Conservation (phyloP, 2,888 invertebrate genomes). For the Rotaria macrura region DNA sequence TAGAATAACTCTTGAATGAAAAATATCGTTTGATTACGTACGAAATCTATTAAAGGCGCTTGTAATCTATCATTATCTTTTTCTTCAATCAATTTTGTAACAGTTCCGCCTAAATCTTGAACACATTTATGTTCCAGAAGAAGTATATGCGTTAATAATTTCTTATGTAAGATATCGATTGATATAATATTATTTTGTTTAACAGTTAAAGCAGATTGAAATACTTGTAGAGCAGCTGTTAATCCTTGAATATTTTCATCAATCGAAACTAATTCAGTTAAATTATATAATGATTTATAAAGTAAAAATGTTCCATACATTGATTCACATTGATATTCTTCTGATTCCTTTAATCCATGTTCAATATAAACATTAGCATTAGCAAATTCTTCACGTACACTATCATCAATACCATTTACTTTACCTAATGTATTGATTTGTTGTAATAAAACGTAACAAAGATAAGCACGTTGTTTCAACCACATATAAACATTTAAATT, state of each 20-base stretch:
- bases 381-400: background rate
- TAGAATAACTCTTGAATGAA: too few relatives aligned
- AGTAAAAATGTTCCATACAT: background rate
- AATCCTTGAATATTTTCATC: constrained; percentile 11
- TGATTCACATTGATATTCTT: background rate
- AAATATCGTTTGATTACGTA: background rate
- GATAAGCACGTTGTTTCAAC: background rate
- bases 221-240: background rate
- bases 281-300: background rate
- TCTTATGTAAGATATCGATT: background rate
- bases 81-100: background rate
- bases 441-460: background rate
- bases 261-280: background rate
- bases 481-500: constrained; percentile 9
- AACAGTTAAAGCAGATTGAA: background rate
- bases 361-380: background rate
- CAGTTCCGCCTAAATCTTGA: background rate
- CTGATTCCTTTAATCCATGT: background rate
- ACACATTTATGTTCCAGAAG: constrained; percentile 7
- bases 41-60: background rate
- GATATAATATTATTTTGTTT: constrained; percentile 1
- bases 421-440: constrained; percentile 1
- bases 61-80: constrained; percentile 13
- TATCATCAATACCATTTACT: background rate
- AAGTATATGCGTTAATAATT: background rate